Percentiles rank a stretch among this genome's conserved stretches.
These are phyloP conservation scores for Xenopus petersii DNA, from an alignment of 2,797 vertebrate genomes.

Conservation along the genomic window DNA sequence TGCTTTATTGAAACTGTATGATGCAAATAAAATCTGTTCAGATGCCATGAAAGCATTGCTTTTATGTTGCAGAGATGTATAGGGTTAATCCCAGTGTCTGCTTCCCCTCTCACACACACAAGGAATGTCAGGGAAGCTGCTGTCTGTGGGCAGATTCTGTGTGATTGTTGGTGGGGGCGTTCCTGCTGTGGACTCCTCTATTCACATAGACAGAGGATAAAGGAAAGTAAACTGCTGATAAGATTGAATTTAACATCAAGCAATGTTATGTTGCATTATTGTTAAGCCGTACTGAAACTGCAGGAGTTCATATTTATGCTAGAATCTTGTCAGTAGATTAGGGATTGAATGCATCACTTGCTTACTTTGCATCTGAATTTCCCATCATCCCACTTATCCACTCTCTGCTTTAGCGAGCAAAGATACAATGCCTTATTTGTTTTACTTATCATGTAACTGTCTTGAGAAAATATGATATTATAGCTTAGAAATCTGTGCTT, in stretches of 20 bases:
- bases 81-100: conserved; percentile 13
- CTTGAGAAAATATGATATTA: not conserved
- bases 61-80: not conserved
- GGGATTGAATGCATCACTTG: fast-evolving
- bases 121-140: conserved; percentile 16
- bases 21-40: no score
- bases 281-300: fast-evolving
- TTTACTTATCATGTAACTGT: no score
- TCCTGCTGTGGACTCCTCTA: not conserved
- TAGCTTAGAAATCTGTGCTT: not conserved
- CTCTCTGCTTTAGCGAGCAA: not conserved
- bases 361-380: conserved; percentile 48
- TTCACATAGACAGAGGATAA: not conserved
- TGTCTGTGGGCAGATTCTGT: not conserved
- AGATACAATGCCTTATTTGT: conserved; percentile 5
- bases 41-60: not conserved
- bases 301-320: fast-evolving
- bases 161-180: not conserved
- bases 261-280: not conserved
- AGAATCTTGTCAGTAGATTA: not conserved
- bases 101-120: conserved; percentile 5
- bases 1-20: no score
- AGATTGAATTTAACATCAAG: not conserved
- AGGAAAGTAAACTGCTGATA: not conserved
- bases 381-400: conserved; percentile 42